These are phyloP conservation scores for Cremastinae sp. DNA, from an alignment of 2,888 invertebrate genomes.

Conservation along the genomic window DNA sequence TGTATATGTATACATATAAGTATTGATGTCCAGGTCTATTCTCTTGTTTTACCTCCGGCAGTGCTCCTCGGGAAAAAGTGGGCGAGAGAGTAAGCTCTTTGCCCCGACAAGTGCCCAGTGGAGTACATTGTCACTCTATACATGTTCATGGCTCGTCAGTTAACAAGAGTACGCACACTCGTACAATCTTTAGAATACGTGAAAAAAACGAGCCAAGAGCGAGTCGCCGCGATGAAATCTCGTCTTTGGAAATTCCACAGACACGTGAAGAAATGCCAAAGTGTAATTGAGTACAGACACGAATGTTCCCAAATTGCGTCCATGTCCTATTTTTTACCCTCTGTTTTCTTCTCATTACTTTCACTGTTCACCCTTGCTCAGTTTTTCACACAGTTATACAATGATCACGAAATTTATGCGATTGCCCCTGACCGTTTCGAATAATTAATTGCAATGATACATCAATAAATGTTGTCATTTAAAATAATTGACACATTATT, in stretches of 20 bases:
- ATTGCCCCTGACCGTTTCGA: too few species aligned
- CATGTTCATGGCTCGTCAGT: neutral
- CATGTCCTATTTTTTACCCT: neutral
- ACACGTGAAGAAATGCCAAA: conserved; percentile 55
- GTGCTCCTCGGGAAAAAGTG: conserved; percentile 39
- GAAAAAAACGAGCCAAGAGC: conserved; percentile 23
- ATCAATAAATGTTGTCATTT: too few species aligned
- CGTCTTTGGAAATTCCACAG: conserved; percentile 52
- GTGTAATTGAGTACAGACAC: conserved; percentile 42
- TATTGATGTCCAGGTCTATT: conserved; percentile 19
- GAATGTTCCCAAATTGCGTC: neutral
- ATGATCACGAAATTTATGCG: too few species aligned
- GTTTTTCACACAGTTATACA: too few species aligned
- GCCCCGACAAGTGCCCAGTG: conserved; percentile 35
- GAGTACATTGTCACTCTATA: conserved; percentile 14
- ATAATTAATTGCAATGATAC: too few species aligned
- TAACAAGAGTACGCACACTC: too few species aligned
- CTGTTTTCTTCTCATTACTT: too few species aligned
- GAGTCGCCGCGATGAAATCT: conserved; percentile 21
- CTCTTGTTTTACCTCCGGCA: conserved; percentile 45
- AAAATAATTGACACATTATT: too few species aligned
- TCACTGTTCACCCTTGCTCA: too few species aligned
- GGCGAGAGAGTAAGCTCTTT: conserved; percentile 43
- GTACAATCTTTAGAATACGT: too few species aligned
- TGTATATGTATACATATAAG: conserved; percentile 4